Percentiles rank a stretch among this genome's conserved stretches.
These are phyloP conservation scores for Typhlichthys eigenmanni DNA, from an alignment of 2,797 vertebrate species.

Conservation along the genomic window DNA sequence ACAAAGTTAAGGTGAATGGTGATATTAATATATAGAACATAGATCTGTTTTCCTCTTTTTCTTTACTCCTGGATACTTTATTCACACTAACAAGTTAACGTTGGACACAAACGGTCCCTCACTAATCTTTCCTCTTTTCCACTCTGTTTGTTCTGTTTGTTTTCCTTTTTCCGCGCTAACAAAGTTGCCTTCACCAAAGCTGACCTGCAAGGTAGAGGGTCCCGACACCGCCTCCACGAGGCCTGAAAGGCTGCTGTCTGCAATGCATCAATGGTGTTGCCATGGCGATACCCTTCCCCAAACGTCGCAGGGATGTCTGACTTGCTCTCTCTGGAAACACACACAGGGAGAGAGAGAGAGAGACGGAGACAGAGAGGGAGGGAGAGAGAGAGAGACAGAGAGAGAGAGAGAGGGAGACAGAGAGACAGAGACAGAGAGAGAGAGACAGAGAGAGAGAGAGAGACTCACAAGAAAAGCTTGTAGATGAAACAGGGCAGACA, in stretches of 20 bases:
- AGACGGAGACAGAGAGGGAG: neutral
- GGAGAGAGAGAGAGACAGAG: slow-evolving; percentile 9
- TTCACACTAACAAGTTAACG: slow-evolving; percentile 14
- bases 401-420: slow-evolving; percentile 11
- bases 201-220: slow-evolving; percentile 97
- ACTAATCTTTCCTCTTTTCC: slow-evolving; percentile 86
- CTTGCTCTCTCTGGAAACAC: slow-evolving; percentile 48
- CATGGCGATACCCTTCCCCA: slow-evolving; percentile 48
- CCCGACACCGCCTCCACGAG: slow-evolving; percentile 66
- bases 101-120: slow-evolving; percentile 54
- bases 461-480: neutral
- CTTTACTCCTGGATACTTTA: neutral
- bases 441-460: slow-evolving; percentile 10
- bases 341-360: neutral
- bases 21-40: too few relatives aligned
- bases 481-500: too few relatives aligned
- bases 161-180: slow-evolving; percentile 84
- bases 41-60: neutral
- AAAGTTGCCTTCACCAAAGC: slow-evolving; percentile 99
- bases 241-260: slow-evolving; percentile 83
- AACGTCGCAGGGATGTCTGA: slow-evolving; percentile 31
- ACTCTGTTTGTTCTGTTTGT: slow-evolving; percentile 70
- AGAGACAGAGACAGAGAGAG: neutral
- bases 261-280: slow-evolving; percentile 76
- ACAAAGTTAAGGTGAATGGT: neutral